Percentiles rank a stretch among this genome's conserved stretches.
phyloP scores from a whole-genome alignment of 1,140 invertebrate genomes.

The Hermetia illucens region DNA sequence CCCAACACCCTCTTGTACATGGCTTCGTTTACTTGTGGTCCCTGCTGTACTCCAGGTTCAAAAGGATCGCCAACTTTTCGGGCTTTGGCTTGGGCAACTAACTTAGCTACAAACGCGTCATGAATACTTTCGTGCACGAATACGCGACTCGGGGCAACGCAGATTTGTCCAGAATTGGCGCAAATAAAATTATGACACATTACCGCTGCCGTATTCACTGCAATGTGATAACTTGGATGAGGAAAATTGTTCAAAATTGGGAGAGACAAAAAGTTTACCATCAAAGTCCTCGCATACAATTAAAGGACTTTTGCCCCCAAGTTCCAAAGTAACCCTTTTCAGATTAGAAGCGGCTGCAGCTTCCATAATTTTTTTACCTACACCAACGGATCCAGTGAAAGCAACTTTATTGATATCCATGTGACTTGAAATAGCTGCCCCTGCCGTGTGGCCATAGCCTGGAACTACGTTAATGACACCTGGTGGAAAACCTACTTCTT shows the following conservation, averaged over 20 bases:
- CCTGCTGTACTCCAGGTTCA: slow-evolving; percentile 50
- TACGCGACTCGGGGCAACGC: slow-evolving; percentile 79
- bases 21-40: slow-evolving; percentile 70
- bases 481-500: slow-evolving; percentile 79
- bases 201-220: slow-evolving; percentile 69
- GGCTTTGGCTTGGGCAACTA: slow-evolving; percentile 47
- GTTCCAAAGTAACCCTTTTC: slow-evolving; percentile 74
- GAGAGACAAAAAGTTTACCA: slow-evolving; percentile 32
- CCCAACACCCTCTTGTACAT: slow-evolving; percentile 63
- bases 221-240: slow-evolving; percentile 13
- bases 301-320: slow-evolving; percentile 81
- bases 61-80: slow-evolving; percentile 74
- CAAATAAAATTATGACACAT: slow-evolving; percentile 68
- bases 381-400: slow-evolving; percentile 75
- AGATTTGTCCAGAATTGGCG: slow-evolving; percentile 79
- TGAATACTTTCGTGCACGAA: slow-evolving; percentile 82
- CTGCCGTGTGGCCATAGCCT: slow-evolving; percentile 71
- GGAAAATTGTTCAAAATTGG: slow-evolving; percentile 3
- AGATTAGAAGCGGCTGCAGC: slow-evolving; percentile 62
- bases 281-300: slow-evolving; percentile 71
- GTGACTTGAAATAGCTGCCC: slow-evolving; percentile 63
- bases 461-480: slow-evolving; percentile 78
- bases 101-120: slow-evolving; percentile 69
- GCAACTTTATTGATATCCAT: slow-evolving; percentile 70
- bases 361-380: slow-evolving; percentile 60